Percentiles rank a stretch among this genome's conserved stretches.
Evolutionary conservation across 2,113 vertebrate genomes (phyloP).

Genomic region (Callipepla californica): DNA sequence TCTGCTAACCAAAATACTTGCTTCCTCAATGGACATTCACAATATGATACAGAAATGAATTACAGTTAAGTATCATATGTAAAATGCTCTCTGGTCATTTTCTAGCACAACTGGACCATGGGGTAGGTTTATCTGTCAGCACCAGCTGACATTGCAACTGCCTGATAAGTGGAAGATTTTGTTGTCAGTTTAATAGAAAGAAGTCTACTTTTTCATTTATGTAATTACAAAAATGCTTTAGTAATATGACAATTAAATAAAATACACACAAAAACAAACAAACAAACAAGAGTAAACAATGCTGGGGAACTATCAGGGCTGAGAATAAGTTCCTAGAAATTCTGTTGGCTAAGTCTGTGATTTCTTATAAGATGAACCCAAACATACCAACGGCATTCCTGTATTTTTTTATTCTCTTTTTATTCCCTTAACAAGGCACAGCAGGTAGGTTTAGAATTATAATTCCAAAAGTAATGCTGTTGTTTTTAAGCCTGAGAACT

Average conservation of each 20-base stretch:
- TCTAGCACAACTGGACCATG: not conserved
- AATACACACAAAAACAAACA: too few species aligned
- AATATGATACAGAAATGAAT: not conserved
- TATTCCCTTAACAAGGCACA: not conserved
- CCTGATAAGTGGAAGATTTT: not conserved
- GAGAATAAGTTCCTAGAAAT: not conserved
- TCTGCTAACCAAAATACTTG: not conserved
- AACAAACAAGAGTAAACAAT: not conserved
- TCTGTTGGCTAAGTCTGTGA: not conserved
- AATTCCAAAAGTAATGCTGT: not conserved
- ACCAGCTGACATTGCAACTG: not conserved
- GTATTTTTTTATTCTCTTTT: not conserved
- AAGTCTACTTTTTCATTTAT: not conserved
- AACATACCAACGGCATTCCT: not conserved
- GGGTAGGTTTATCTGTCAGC: not conserved
- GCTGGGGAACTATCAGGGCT: not conserved
- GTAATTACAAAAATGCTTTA: not conserved
- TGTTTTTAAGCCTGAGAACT: constrained; percentile 20
- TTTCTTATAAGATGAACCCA: not conserved
- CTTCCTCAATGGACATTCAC: not conserved
- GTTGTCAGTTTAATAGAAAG: not conserved
- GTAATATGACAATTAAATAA: not conserved
- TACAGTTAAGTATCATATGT: not conserved
- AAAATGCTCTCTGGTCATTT: not conserved
- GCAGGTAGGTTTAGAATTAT: not conserved